Percentiles rank a stretch among this genome's conserved stretches.
phyloP scores from a whole-genome alignment of 1,140 invertebrate species.

The Ostrea edulis region DNA sequence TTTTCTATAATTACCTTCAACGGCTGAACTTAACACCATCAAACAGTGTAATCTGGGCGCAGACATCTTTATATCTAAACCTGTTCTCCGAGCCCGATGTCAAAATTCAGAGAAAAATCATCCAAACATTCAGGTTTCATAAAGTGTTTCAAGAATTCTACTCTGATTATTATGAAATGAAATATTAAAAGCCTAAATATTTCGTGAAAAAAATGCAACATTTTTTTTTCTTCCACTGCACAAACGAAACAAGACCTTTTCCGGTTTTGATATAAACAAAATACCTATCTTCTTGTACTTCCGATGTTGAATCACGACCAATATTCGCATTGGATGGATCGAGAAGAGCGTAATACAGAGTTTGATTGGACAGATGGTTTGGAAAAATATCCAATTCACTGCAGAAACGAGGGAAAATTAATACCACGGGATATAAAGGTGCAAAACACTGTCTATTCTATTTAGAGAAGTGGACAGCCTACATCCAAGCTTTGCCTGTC shows the following conservation, averaged over 20 bases:
- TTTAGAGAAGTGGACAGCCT: too few relatives aligned
- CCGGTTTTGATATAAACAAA: neutral
- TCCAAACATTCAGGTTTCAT: neutral
- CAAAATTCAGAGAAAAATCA: neutral
- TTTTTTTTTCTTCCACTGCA: neutral
- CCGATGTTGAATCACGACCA: neutral
- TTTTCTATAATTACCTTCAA: constrained; percentile 51
- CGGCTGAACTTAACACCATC: constrained; percentile 59
- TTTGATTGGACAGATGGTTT: constrained; percentile 32
- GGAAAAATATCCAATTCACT: constrained; percentile 33
- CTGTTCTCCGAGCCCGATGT: neutral
- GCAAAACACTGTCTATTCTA: neutral
- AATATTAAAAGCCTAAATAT: too few relatives aligned
- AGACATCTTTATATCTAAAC: constrained; percentile 55
- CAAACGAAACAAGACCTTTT: neutral
- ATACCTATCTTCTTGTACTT: neutral
- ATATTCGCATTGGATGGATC: neutral
- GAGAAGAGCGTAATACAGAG: neutral
- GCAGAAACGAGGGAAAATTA: neutral
- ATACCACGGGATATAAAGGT: neutral
- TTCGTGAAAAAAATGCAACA: neutral
- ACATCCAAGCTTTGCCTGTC: too few relatives aligned
- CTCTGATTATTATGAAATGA: too few relatives aligned
- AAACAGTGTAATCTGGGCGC: constrained; percentile 63
- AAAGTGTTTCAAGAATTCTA: neutral